Base-by-base conservation (phyloP, 1,140 invertebrate species). In the Samia ricini region DNA sequence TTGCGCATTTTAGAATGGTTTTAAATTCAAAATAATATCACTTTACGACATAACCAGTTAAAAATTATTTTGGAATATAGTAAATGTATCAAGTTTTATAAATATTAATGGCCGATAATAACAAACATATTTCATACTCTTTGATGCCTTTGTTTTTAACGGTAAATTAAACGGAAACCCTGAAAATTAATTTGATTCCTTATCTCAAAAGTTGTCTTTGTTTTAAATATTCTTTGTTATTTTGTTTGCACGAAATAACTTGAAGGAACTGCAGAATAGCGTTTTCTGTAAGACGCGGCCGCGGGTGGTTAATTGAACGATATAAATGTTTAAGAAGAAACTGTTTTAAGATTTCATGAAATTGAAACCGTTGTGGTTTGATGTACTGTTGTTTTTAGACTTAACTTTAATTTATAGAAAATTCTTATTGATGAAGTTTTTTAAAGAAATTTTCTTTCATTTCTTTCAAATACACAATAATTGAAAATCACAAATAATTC, bases 1-100 rank as follows among this genome's bases (percentile, higher is more conserved):
- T 67, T 71, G 74, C 74, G 73, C 73, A 68, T 57, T 55, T 55
- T 23, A 23, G 52, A 55, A 55, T 24, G 52, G 20, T 18, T 76
- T 15, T 4, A 42, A 15, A 15, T 42, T 42, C 33, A 12, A 42
- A 42, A 15, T 42, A 15, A 42, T 42, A 15, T 15, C 4, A 42
- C 26, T 29, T n/a, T 29, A 10, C 26, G 10, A 8, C 10, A 8
- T 0, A 42, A 1, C 10, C 4, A 12, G 12, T 2, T 42, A 42
- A 1, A 1, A 4, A 42, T 15, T 15, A 42, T 42, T 4, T 15
- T 15, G 3, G 1, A 42, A 12, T 12, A 15, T 42, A 42, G 33
- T n/a, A 42, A 42, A 10, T 15, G 10, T 42, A 15, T 42, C 4
- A 15, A 42, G n/a, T 10, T 15, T 10, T 15, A 12, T 1, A 15